A percentile compares a stretch with the other conserved stretches of the same genome.
Evolutionary conservation across 2,797 vertebrate genomes (phyloP).

Genomic region (Microctenopoma steveboyesi): DNA sequence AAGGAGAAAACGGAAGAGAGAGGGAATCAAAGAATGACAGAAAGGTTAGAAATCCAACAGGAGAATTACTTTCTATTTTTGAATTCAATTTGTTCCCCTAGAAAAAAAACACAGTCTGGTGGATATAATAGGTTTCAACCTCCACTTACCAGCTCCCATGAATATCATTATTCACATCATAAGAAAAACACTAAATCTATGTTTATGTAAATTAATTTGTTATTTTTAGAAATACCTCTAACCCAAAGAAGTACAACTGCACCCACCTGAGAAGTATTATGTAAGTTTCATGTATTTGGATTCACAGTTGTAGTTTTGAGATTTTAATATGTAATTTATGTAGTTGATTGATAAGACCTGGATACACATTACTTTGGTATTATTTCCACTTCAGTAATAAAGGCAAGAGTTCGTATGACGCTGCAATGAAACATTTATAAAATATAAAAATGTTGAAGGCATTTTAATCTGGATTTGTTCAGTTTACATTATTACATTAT

Average conservation of each 20-base stretch:
- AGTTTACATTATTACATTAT: too few species aligned
- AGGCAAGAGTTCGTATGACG: background rate
- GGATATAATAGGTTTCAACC: conserved; percentile 61
- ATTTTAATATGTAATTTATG: conserved; percentile 23
- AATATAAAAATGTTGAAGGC: too few species aligned
- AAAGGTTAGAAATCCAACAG: conserved; percentile 48
- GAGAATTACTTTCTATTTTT: conserved; percentile 45
- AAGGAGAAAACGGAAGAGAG: background rate
- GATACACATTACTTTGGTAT: conserved; percentile 1
- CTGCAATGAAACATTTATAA: background rate
- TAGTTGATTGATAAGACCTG: conserved; percentile 28
- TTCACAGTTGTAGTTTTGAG: conserved; percentile 5
- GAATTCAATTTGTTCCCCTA: conserved; percentile 63
- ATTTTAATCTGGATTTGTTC: too few species aligned
- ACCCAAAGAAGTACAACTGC: conserved; percentile 1
- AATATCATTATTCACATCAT: conserved; percentile 73
- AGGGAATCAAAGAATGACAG: background rate
- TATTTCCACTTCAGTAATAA: conserved; percentile 16
- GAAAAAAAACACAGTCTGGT: conserved; percentile 52
- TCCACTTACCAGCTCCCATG: conserved; percentile 59
- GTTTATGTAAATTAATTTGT: conserved; percentile 10
- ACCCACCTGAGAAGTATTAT: background rate
- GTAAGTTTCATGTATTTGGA: background rate
- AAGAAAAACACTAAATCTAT: conserved; percentile 25
- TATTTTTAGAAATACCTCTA: conserved; percentile 11